Base-by-base conservation (phyloP, 2,797 vertebrate genomes). In the Alosa sapidissima region DNA sequence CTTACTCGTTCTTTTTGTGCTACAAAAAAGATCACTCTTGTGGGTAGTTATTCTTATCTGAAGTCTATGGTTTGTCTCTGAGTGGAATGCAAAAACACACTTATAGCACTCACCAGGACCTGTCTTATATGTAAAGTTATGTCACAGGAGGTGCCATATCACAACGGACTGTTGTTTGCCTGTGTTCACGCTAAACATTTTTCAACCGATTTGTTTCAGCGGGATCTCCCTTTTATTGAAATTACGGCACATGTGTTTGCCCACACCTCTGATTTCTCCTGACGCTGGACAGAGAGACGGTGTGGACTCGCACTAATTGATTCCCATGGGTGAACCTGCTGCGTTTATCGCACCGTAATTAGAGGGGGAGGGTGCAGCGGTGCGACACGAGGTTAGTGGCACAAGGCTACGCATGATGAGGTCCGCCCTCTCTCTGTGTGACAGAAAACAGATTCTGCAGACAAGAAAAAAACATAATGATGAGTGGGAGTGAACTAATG, bases 391-490 rank as follows among this genome's bases (percentile, higher is more conserved):
- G 72, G 72, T 78, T 78, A 78, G 72, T 78, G 72, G 72, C 72
- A 78, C 72, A 78, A 78, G 72, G 72, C 72, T 78, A 78, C 72
- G 36, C 72, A 78, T 78, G 72, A 19, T 19, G 41, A 9, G 72
- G 11, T 41, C 41, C 72, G 16, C 72, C 41, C 21, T 47, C 72
- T 19, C 72, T 47, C 52, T 54, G 65, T 72, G 65, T 78, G 72
- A 47, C 68, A 75, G 68, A 19, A 75, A 75, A 45, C 68, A 75
- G 72, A 47, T 78, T 78, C 41, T 41, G 72, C 36, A 19, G 41
- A 78, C 41, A 21, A 78, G 41, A 47, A 47, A 78, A 78, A 47
- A 78, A 47, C 72, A 78, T 45, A 78, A 78, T 78, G 41, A 47
- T 47, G 72, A 45, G 13, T 45, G 5, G 45, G 72, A 14, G 21